Conservation (phyloP, 2,888 invertebrate genomes). For the Sericinus montela region DNA sequence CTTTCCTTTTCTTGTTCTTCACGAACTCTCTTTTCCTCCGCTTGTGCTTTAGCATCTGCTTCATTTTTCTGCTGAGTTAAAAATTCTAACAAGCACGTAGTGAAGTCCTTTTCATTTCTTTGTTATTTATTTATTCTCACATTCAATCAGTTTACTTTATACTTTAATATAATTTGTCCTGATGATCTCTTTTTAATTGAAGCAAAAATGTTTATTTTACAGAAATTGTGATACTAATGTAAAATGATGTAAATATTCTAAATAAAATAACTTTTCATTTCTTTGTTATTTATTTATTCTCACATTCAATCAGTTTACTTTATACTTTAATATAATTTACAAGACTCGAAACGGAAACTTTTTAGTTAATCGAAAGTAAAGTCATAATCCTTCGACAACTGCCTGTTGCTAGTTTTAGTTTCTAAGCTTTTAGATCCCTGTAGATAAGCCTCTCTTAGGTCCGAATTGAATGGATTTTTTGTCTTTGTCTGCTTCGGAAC, state of each 20-base stretch:
- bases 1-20: slow-evolving; percentile 68
- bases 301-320: background rate
- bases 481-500: slow-evolving; percentile 46
- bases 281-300: slow-evolving; percentile 24
- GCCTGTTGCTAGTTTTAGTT: slow-evolving; percentile 46
- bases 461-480: slow-evolving; percentile 58
- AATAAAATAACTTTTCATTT: slow-evolving; percentile 1
- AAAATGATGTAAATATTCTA: slow-evolving; percentile 23
- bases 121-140: slow-evolving; percentile 25
- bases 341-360: background rate
- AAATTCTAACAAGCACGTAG: slow-evolving; percentile 60
- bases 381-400: slow-evolving; percentile 59
- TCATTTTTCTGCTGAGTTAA: slow-evolving; percentile 70
- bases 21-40: slow-evolving; percentile 48
- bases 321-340: too few species aligned
- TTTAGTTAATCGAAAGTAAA: slow-evolving; percentile 54
- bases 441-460: slow-evolving; percentile 63
- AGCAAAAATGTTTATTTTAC: slow-evolving; percentile 5
- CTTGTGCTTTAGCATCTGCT: slow-evolving; percentile 63
- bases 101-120: slow-evolving; percentile 35
- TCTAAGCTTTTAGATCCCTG: slow-evolving; percentile 67
- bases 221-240: slow-evolving; percentile 39
- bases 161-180: background rate
- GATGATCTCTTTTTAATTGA: slow-evolving; percentile 10
- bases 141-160: background rate